phyloP scores from a whole-genome alignment of 2,113 vertebrate genomes.

The Blennius ocellaris region DNA sequence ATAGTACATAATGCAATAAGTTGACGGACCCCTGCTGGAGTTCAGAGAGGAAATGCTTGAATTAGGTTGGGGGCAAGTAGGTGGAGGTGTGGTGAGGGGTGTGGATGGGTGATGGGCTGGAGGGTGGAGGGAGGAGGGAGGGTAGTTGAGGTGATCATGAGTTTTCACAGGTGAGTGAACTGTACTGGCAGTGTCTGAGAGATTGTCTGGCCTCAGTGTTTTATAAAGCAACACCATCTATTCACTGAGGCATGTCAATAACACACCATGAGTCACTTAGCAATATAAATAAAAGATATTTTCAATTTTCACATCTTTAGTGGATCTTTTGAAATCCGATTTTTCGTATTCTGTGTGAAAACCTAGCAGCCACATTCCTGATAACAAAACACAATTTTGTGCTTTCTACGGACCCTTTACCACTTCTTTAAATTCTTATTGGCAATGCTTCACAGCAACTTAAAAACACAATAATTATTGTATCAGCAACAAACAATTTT shows the following conservation, averaged over 20 bases:
- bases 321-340: conserved; percentile 1
- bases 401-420: not conserved
- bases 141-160: conserved; percentile 36
- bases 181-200: conserved; percentile 10
- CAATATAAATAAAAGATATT: not conserved
- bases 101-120: conserved; percentile 2
- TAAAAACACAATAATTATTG: not conserved
- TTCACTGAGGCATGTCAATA: not conserved
- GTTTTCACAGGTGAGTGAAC: conserved; percentile 49
- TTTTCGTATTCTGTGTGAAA: conserved; percentile 7
- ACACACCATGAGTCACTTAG: conserved; percentile 1
- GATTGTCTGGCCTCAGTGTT: conserved; percentile 1
- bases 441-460: not conserved
- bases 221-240: conserved; percentile 12
- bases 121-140: not conserved
- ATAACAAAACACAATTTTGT: not conserved
- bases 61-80: conserved; percentile 55
- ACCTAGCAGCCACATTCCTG: not conserved
- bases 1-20: conserved; percentile 74
- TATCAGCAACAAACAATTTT: not conserved
- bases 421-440: not conserved
- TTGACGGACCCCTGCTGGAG: conserved; percentile 59
- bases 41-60: conserved; percentile 63
- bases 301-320: not conserved
- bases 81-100: not conserved